Base-by-base conservation (phyloP, 2,113 vertebrate genomes). In the Melozone crissalis region DNA sequence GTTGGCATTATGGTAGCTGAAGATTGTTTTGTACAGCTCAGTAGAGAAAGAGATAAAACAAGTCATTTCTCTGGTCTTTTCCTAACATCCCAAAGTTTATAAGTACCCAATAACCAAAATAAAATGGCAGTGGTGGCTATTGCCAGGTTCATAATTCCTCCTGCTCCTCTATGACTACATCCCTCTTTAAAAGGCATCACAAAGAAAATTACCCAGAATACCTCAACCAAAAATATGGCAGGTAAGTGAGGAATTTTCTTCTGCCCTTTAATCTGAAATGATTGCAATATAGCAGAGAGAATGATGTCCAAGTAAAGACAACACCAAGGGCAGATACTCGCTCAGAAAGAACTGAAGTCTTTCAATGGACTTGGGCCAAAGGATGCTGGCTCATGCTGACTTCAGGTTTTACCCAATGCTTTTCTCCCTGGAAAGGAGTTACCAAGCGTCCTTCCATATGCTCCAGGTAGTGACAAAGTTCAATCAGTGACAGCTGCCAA, bases 251-350 rank as follows among this genome's bases (percentile, higher is more conserved):
- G 55, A 77, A 37, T 88, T 94, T 74, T 83, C 66, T 4, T 3
- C 62, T 85, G 30, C 59, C 35, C 33, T 71, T 88, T 74, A 72
- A 67, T 88, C 63, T 78, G 61, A 76, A 80, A 35, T 51, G 10
- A 46, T 28, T 57, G 30, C 31, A 44, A 33, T 52, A 71, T 62
- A 86, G 59, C 12, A 57, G 39, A 71, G 39, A 74, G 46, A 83
- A 80, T 20, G 46, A 67, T 52, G 27, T 54, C 26, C 30, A 69
- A 90, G 59, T 33, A 71, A 71, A 79, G 35, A 86, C 59, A 66
- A 46, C 23, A 74, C 23, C 2, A 10, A 73, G n/a, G 81, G 43
- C 31, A 90, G 71, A 47, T 55, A 51, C 15, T 49, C 0, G 0
- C 31, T 93, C 0, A 0, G 59, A 81, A 87, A 22, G 47, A 52